A percentile compares a stretch with the other conserved stretches of the same genome.
Evolutionary conservation across 2,888 invertebrate genomes (phyloP).

Genomic region (Platycnemis pennipes): DNA sequence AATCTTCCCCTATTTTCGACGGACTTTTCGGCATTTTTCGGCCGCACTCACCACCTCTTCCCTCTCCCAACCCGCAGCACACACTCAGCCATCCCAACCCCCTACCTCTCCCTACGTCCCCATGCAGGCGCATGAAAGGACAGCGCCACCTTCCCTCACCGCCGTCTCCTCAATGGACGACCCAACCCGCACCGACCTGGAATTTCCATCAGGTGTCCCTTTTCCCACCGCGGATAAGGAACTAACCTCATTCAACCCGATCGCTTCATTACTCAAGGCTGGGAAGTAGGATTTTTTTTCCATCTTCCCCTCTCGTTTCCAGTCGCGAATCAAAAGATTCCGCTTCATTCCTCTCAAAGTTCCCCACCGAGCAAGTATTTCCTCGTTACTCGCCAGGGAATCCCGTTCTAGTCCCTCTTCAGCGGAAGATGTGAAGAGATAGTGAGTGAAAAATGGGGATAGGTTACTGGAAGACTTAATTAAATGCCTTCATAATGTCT

Average conservation of each 20-base stretch:
- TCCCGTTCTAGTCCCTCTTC: slow-evolving; percentile 46
- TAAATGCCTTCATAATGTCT: background rate
- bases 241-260: slow-evolving; percentile 54
- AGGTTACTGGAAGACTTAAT: background rate
- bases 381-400: slow-evolving; percentile 46
- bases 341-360: background rate
- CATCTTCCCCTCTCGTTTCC: background rate
- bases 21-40: background rate
- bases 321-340: slow-evolving; percentile 30
- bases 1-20: background rate
- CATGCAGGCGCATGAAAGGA: background rate
- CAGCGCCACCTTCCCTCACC: background rate
- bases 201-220: background rate
- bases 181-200: slow-evolving; percentile 16
- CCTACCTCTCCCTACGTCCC: too few species aligned
- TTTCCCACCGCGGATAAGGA: slow-evolving; percentile 38
- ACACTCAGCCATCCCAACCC: background rate
- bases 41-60: background rate
- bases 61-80: background rate
- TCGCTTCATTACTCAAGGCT: slow-evolving; percentile 51
- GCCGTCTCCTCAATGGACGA: background rate
- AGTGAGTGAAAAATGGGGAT: background rate
- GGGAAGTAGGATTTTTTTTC: background rate
- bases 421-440: background rate
- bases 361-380: background rate